A percentile compares a stretch with the other conserved stretches of the same genome.
Evolutionary conservation across 2,888 invertebrate genomes (phyloP).

Genomic region (Sarcophaga rosellei): DNA sequence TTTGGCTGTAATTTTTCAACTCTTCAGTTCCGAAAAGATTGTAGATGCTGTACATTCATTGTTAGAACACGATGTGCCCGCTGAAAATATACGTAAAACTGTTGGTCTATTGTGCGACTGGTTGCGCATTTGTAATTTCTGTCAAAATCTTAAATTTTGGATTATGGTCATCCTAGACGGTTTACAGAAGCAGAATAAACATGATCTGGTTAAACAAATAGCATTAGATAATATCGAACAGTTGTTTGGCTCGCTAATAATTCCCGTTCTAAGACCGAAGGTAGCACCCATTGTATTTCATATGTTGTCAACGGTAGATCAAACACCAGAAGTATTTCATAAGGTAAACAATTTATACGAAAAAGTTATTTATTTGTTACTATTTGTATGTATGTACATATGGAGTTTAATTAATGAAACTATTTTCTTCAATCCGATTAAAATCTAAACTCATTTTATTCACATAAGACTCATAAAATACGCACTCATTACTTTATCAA

Average conservation of each 20-base stretch:
- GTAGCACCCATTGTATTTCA: conserved; percentile 85
- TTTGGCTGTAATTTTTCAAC: conserved; percentile 78
- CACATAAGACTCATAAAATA: no score
- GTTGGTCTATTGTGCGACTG: conserved; percentile 86
- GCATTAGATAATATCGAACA: conserved; percentile 84
- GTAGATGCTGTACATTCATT: conserved; percentile 77
- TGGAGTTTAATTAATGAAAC: background rate
- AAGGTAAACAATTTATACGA: conserved; percentile 80
- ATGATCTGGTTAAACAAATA: conserved; percentile 84
- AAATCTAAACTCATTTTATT: no score
- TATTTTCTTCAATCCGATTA: no score
- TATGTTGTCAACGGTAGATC: conserved; percentile 85
- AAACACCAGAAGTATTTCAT: conserved; percentile 84
- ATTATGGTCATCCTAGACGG: conserved; percentile 86
- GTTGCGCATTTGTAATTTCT: conserved; percentile 85
- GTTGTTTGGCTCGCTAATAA: conserved; percentile 83
- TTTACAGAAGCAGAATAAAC: conserved; percentile 84
- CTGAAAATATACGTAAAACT: conserved; percentile 83
- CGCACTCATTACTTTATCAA: no score
- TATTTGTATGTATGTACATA: no score
- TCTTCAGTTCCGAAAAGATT: conserved; percentile 77
- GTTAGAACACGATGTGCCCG: conserved; percentile 73
- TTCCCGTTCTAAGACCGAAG: conserved; percentile 83
- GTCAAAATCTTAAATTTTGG: conserved; percentile 85
- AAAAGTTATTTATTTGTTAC: background rate